Evolutionary conservation across 2,113 vertebrate species (phyloP), one percentile per base, ranked within the genome.

Genomic region (Clarias macrocephalus): DNA sequence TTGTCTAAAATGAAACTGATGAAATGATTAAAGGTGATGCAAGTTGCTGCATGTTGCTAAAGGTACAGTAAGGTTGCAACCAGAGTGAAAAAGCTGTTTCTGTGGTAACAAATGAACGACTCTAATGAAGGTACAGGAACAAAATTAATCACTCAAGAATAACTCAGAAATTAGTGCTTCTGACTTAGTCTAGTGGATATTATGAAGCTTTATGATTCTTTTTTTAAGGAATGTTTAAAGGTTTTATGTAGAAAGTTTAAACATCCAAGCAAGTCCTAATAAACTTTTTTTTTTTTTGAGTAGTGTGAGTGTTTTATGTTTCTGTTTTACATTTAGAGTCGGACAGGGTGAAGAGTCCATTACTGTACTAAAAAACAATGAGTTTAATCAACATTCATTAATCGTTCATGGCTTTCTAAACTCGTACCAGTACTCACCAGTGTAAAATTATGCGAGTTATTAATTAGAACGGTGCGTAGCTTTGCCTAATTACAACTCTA

Each of bases 351-450:
- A 21, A 18, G 23, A 37, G 68, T 54, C 23, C 5, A 10, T 76
- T 25, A 48, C 37, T 73, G 52, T 76, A 12, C 42, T 42, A 76
- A 54, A 11, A 56, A 6, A 28, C 52, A 18, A 30, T 3, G 28
- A 28, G 16, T 80, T 79, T 28, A 28, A 77, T 57, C 76, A 79
- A 56, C 21, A 28, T 56, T 79, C 25, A 77, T 56, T 80, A 80
- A 21, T 16, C 3, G 3, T 0, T 30, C 15, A 30, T 30, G 54
- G 9, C 30, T 80, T 59, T 18, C 3, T 6, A 33, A 16, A 21
- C 8, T 33, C 16, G 2, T 28, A 28, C 33, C 10, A 80, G 16
- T 19, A 18, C 16, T 56, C 13, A 0, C 42, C 2, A 1, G 11
- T 54, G 12, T 56, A n/a, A 33, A 60, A 33, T 59, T 10, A 80